Percentiles rank a stretch among this genome's conserved stretches.
Conservation (phyloP, 2,797 vertebrate genomes). For the Picus viridis region DNA sequence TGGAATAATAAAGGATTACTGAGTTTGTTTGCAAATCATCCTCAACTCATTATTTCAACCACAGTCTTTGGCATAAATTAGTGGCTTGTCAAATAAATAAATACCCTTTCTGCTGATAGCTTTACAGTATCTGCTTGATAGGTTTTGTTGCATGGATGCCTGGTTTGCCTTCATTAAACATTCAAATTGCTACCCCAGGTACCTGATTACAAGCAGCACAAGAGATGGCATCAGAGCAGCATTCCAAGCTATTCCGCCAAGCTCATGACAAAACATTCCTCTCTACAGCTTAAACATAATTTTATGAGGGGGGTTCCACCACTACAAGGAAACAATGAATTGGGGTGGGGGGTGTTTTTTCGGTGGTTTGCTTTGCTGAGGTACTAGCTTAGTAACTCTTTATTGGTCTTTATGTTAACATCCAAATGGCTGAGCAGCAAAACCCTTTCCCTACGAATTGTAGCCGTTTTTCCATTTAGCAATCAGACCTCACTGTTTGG, state of each 20-base stretch:
- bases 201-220: conserved; percentile 9
- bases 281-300: neutral
- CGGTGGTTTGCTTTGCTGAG: neutral
- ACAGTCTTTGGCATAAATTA: conserved; percentile 21
- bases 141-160: neutral
- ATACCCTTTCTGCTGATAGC: neutral
- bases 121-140: neutral
- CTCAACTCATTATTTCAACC: conserved; percentile 29
- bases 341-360: no score
- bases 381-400: neutral
- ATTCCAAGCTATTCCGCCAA: neutral
- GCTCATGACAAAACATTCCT: neutral
- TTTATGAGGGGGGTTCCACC: neutral
- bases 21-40: conserved; percentile 15
- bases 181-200: neutral
- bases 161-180: neutral
- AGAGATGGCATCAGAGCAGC: neutral
- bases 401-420: neutral
- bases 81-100: conserved; percentile 38
- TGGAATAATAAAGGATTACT: conserved; percentile 23
- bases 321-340: neutral
- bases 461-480: conserved; percentile 34
- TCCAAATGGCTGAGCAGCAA: neutral
- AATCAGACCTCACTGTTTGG: conserved; percentile 36
- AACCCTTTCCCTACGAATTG: neutral